Base-by-base conservation (phyloP, 2,113 vertebrate species). In the Marmota flaviventris region DNA sequence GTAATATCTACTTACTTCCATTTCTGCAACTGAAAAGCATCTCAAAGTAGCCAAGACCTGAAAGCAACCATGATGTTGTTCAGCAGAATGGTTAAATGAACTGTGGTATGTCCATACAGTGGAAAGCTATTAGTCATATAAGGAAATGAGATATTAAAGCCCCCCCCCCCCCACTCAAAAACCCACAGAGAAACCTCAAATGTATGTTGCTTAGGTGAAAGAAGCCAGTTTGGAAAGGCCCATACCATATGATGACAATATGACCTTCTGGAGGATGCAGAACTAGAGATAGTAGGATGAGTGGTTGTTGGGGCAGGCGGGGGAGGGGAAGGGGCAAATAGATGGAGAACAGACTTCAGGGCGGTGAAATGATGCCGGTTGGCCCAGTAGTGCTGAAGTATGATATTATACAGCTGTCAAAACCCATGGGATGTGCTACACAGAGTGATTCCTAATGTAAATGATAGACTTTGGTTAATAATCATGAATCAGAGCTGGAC, bases 201-300 rank as follows among this genome's bases (percentile, higher is more conserved):
- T 67, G 5, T 4, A 1, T 16, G 3, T 63, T 58, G 53, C 58
- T 67, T 24, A 14, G 27, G 73, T 63, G 37, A 78, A 61, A 73
- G 53, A 76, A 51, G 34, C 32, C 10, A 27, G 34, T 58, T 37
- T 78, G 63, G 29, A 72, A 91, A 86, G 90, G 37, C 18, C 39
- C 2, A 1, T 34, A 14, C 42, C 53, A 0, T 58, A 4, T 51
- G 14, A 53, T 18, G 8, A 16, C 24, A 67, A 0, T 2, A 0
- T 4, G 8, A 51, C 58, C 45, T 90, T 76, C 58, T 45, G 79
- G 37, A 78, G 78, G n/a, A 73, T n/a, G 34, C 34, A 42, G 24
- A 75, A 63, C 39, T 24, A 51, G 67, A 58, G 8, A 63, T 1
- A 39, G 9, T 56, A 76, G 39, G 45, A 56, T 56, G 4, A 53